Evolutionary conservation across 2,797 vertebrate species (phyloP), one percentile per base, ranked within the genome.

Genomic region (Eupleurogrammus muticus): DNA sequence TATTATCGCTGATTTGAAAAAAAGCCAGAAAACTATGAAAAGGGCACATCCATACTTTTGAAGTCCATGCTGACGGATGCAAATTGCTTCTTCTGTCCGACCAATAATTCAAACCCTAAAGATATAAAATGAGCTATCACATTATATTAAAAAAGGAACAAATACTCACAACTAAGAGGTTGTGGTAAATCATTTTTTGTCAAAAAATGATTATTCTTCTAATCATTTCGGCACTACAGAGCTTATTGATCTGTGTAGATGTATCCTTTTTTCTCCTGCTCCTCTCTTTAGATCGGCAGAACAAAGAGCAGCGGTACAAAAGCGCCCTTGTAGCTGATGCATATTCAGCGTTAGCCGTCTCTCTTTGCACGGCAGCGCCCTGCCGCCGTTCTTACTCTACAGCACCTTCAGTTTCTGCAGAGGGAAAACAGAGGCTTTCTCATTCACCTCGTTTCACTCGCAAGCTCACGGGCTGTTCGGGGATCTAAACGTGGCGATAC

Each of bases 301-400:
- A 77, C 66, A 83, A 85, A 83, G 65, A 52, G 38, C 64, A 46
- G 52, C 47, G 19, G 40, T 4, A 74, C 59, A 77, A 61, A 75
- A 72, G 55, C 23, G 5, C 40, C 57, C 53, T 64, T 77, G 65
- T 24, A 71, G 42, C 50, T 73, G 67, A 82, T 72, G 59, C 59
- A 86, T 80, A 85, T 83, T 85, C 73, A 78, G 66, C 53, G 49
- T 71, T 60, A 50, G 60, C 51, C 49, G 35, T 66, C 34, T 84
- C 68, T 58, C 34, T 79, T 38, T 63, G 34, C 70, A 44, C 14
- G 14, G 19, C 2, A 19, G 14, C 4, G 7, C 28, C 32, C 24
- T 34, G 35, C 69, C 6, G 2, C 68, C 56, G 20, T 74, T 67
- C 58, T 40, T 62, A 48, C 63, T 80, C 67, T 34, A 55, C 69